A percentile compares a stretch with the other conserved stretches of the same genome.
Conservation (phyloP, 1,140 invertebrate genomes). For the Scaptodrosophila lebanonensis region DNA sequence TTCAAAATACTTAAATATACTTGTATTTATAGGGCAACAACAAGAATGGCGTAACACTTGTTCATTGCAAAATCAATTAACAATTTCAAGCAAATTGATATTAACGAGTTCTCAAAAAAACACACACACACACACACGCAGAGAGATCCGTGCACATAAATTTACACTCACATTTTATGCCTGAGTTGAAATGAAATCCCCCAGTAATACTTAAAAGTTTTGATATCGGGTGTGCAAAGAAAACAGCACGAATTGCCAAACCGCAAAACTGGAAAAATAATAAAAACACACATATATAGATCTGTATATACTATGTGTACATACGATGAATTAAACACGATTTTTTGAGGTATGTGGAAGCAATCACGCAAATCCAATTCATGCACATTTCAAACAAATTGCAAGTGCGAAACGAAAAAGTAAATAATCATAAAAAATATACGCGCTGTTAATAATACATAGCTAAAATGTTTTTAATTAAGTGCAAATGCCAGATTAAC, state of each 20-base stretch:
- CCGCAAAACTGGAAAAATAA: slow-evolving; percentile 3
- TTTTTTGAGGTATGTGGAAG: slow-evolving; percentile 47
- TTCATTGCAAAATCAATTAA: slow-evolving; percentile 76
- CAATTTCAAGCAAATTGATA: slow-evolving; percentile 73
- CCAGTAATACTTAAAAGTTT: too few species aligned
- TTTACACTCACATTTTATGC: too few species aligned
- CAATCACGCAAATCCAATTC: slow-evolving; percentile 57
- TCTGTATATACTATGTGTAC: neutral
- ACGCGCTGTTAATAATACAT: slow-evolving; percentile 63
- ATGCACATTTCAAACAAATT: slow-evolving; percentile 41
- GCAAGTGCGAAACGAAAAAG: slow-evolving; percentile 15
- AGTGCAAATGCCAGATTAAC: slow-evolving; percentile 75
- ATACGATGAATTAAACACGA: slow-evolving; percentile 35
- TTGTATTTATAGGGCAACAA: slow-evolving; percentile 11
- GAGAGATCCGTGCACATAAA: slow-evolving; percentile 24
- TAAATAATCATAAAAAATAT: slow-evolving; percentile 38
- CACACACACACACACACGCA: slow-evolving; percentile 42
- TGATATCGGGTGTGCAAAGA: slow-evolving; percentile 9
- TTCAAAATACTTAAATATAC: too few species aligned
- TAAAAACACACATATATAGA: neutral
- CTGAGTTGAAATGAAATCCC: too few species aligned
- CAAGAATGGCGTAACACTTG: slow-evolving; percentile 70
- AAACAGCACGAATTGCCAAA: slow-evolving; percentile 11
- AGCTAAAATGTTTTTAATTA: slow-evolving; percentile 75
- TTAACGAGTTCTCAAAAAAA: slow-evolving; percentile 74